phyloP scores from a whole-genome alignment of 2,113 vertebrate species.

The Xenopus tropicalis region UCB_Xtro_10.0 CM004450.2:107181001-107181500 shows the following conservation, averaged over 20 bases:
- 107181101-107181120: constrained; percentile 17
- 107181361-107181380: constrained; percentile 29
- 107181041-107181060: too few relatives aligned
- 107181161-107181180: constrained; percentile 41
- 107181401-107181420: background rate
- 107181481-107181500: constrained; percentile 3
- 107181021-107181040: too few relatives aligned
- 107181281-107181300: constrained; percentile 54
- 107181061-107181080: too few relatives aligned
- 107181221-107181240: constrained; percentile 77
- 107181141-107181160: constrained; percentile 6
- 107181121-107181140: constrained; percentile 27
- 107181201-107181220: constrained; percentile 52
- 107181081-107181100: too few relatives aligned
- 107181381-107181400: constrained; percentile 40
- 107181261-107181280: constrained; percentile 60
- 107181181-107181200: constrained; percentile 30
- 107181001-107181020: too few relatives aligned
- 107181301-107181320: constrained; percentile 62
- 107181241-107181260: constrained; percentile 59
- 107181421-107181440: background rate
- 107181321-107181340: constrained; percentile 36
- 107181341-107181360: constrained; percentile 38
- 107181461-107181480: background rate
- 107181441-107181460: background rate